Percentiles rank a stretch among this genome's conserved stretches.
phyloP scores from a whole-genome alignment of 2,888 invertebrate genomes.

The Leptogaster cylindrica region DNA sequence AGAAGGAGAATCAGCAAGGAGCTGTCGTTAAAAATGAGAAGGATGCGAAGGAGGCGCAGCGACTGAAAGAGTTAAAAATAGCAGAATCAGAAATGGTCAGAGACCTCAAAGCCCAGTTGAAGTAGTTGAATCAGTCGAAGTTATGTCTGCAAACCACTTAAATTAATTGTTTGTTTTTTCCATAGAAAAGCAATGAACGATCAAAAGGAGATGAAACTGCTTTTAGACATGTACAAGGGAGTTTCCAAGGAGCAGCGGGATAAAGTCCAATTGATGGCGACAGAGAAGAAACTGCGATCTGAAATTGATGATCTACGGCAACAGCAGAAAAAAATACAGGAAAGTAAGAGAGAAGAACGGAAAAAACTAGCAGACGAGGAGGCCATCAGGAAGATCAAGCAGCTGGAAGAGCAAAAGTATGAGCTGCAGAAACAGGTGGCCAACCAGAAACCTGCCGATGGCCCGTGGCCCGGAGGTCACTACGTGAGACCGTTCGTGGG shows the following conservation, averaged over 20 bases:
- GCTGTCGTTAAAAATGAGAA: slow-evolving; percentile 68
- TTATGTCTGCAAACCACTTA: not conserved
- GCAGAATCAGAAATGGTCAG: slow-evolving; percentile 67
- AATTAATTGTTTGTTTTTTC: slow-evolving; percentile 42
- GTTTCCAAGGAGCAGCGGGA: slow-evolving; percentile 95
- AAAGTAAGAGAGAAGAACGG: slow-evolving; percentile 88
- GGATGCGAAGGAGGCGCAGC: slow-evolving; percentile 68
- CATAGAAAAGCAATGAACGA: slow-evolving; percentile 87
- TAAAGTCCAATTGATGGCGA: slow-evolving; percentile 94
- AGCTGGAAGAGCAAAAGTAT: slow-evolving; percentile 91
- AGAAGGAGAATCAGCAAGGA: slow-evolving; percentile 64
- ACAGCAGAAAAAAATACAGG: slow-evolving; percentile 86
- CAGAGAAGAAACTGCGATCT: slow-evolving; percentile 87
- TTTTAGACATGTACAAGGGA: slow-evolving; percentile 97
- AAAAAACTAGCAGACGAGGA: slow-evolving; percentile 94
- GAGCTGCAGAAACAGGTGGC: slow-evolving; percentile 90
- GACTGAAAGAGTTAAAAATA: slow-evolving; percentile 69
- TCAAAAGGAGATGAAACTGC: slow-evolving; percentile 91
- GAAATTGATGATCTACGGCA: slow-evolving; percentile 89
- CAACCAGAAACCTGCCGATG: slow-evolving; percentile 76
- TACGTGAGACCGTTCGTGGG: slow-evolving; percentile 75
- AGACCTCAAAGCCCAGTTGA: slow-evolving; percentile 89
- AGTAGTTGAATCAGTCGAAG: slow-evolving; percentile 67
- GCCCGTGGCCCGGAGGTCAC: slow-evolving; percentile 64
- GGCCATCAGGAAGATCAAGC: slow-evolving; percentile 90